These are phyloP conservation scores for Conus ventricosus DNA, from an alignment of 1,140 invertebrate species.

Conservation along the genomic window DNA sequence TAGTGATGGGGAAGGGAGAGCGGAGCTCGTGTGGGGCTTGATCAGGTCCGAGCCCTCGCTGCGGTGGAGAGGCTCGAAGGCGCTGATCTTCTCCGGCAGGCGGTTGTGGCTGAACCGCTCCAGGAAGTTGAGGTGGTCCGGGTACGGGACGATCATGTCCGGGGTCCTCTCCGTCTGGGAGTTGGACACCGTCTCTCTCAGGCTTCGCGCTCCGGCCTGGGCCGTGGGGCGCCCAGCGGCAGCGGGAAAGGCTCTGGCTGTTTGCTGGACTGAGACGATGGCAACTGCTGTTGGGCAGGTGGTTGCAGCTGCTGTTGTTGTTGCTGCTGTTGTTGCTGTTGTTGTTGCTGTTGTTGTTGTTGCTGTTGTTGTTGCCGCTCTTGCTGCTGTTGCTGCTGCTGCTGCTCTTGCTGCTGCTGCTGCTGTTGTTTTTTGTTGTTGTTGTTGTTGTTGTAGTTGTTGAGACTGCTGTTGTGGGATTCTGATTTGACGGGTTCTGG, in stretches of 20 bases:
- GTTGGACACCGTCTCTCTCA: conserved; percentile 44
- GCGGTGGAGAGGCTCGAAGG: conserved; percentile 62
- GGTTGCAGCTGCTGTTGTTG: conserved; percentile 38
- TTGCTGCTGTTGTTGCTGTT: conserved; percentile 32
- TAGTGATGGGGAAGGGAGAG: conserved; percentile 58
- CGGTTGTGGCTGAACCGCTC: conserved; percentile 47
- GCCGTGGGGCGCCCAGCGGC: conserved; percentile 1
- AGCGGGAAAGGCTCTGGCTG: background rate
- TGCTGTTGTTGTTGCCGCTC: conserved; percentile 30
- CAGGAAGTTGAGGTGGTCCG: conserved; percentile 44
- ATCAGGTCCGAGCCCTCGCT: conserved; percentile 49
- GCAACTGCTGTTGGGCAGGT: conserved; percentile 28
- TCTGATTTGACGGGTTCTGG: conserved; percentile 3
- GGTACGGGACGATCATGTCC: conserved; percentile 45
- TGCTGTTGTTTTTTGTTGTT: conserved; percentile 11
- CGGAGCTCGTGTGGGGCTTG: conserved; percentile 45
- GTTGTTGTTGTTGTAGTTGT: conserved; percentile 23
- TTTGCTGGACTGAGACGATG: background rate
- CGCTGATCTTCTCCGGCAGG: conserved; percentile 63
- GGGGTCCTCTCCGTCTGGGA: conserved; percentile 34
- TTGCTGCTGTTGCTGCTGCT: conserved; percentile 32
- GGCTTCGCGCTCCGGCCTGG: conserved; percentile 24
- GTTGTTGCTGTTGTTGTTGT: conserved; percentile 39
- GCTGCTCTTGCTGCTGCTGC: conserved; percentile 20
- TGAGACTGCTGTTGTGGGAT: background rate